phyloP scores from a whole-genome alignment of 2,113 vertebrate genomes.

The Actinemys pallida region DNA sequence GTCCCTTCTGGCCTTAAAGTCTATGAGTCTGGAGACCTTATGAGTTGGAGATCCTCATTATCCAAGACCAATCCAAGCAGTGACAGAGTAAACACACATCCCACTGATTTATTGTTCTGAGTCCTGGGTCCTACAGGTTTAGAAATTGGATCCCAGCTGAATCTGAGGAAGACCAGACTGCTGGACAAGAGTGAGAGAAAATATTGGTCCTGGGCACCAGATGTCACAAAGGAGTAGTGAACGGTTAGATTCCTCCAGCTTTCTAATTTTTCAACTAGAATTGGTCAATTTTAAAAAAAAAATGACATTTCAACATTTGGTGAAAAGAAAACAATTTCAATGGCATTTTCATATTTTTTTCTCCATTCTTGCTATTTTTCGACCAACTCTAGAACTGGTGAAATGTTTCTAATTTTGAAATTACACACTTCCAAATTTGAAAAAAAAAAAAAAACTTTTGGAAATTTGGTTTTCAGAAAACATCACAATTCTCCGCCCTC shows the following conservation, averaged over 20 bases:
- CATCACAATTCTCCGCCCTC: not conserved
- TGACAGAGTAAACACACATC: not conserved
- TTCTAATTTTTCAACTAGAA: not conserved
- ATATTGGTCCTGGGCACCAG: fast-evolving
- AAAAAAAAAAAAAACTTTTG: not conserved
- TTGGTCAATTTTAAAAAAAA: not conserved
- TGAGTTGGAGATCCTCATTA: not conserved
- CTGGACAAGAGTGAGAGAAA: not conserved
- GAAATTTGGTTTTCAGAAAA: not conserved
- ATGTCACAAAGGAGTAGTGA: not conserved
- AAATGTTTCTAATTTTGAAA: not conserved
- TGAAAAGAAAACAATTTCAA: not conserved
- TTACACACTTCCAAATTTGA: not conserved
- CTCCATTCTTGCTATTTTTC: not conserved
- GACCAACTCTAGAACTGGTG: not conserved
- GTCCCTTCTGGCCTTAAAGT: too few species aligned
- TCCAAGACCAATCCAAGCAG: not conserved
- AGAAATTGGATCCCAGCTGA: fast-evolving
- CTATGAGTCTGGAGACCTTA: fast-evolving
- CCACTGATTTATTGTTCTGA: not conserved
- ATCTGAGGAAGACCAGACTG: not conserved
- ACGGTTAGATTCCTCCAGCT: fast-evolving
- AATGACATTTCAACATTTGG: not conserved
- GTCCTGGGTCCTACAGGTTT: not conserved
- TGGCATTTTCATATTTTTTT: constrained; percentile 1